These are phyloP conservation scores for Alligator mississippiensis DNA, from an alignment of 2,113 vertebrate genomes.

Conservation along the genomic window DNA sequence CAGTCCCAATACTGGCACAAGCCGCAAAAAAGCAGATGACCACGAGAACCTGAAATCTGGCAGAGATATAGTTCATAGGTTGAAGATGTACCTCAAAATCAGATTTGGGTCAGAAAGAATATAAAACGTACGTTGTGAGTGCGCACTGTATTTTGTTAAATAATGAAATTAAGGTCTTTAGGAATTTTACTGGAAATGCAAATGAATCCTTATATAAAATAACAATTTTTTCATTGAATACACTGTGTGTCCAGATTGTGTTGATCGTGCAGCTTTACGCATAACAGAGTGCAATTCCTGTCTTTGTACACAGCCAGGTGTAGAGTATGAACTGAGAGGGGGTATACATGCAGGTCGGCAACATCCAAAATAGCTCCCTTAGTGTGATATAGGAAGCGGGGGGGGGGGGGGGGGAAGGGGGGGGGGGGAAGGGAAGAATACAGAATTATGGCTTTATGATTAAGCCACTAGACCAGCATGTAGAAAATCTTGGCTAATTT, in stretches of 20 bases:
- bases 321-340: not conserved
- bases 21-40: not conserved
- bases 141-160: not conserved
- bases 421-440: not conserved
- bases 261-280: not conserved
- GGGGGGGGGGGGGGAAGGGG: too few species aligned
- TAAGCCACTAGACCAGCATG: not conserved
- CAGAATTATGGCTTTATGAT: rapidly evolving
- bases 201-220: not conserved
- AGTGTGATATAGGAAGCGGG: not conserved
- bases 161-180: not conserved
- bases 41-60: not conserved
- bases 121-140: not conserved
- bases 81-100: not conserved
- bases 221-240: not conserved
- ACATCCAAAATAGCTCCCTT: not conserved
- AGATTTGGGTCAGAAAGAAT: not conserved
- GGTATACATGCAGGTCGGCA: not conserved
- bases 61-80: not conserved
- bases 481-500: not conserved
- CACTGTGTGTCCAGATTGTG: rapidly evolving
- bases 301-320: not conserved
- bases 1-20: not conserved
- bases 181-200: not conserved
- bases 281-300: not conserved